Evolutionary conservation across 1,140 invertebrate species (phyloP), one percentile per base, ranked within the genome.

Genomic region (Heliothis subflexa): DNA sequence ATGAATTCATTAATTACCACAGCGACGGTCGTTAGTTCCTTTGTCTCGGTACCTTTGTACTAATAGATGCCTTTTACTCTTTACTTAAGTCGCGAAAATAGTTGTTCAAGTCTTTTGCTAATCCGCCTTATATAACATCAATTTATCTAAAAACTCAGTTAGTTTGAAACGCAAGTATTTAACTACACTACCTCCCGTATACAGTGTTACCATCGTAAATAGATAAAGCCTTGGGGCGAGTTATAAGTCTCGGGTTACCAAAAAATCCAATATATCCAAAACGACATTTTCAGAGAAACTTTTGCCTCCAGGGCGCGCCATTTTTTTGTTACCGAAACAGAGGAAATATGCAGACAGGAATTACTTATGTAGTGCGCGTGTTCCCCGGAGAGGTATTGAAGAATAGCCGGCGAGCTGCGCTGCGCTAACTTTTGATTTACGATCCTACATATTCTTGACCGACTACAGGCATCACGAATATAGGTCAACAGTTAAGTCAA

Each of bases 351-450:
- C 55, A 59, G 68, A 54, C 50, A 57, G 40, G 57, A 71, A 71
- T 71, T 78, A 71, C 66, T 61, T 57, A 78, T 52, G 54, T 74
- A 74, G 55, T 59, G 28, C 49, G 50, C 70, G 78, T 55, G 52
- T 18, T 40, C 61, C 40, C 64, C 13, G 49, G 79, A 73, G 64
- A 62, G 49, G 64, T 74, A 61, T 74, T 74, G 71, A 79, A 55
- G 62, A 74, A 79, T 79, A 40, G 62, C 72, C 78, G 55, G 28
- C 57, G 49, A 21, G 52, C 45, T 5, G 21, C 77, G 25, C 55
- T 62, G 71, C 14, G 33, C 75, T 57, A 76, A 80, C 64, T 75
- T 76, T 71, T 81, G 79, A 81, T 81, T 81, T 81, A 79, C 70
- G 70, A 61, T 28, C 14, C 12, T 50, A 78, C 76, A 64, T 71